phyloP scores from a whole-genome alignment of 2,888 invertebrate species.

The Phyllotreta striolata region DNA sequence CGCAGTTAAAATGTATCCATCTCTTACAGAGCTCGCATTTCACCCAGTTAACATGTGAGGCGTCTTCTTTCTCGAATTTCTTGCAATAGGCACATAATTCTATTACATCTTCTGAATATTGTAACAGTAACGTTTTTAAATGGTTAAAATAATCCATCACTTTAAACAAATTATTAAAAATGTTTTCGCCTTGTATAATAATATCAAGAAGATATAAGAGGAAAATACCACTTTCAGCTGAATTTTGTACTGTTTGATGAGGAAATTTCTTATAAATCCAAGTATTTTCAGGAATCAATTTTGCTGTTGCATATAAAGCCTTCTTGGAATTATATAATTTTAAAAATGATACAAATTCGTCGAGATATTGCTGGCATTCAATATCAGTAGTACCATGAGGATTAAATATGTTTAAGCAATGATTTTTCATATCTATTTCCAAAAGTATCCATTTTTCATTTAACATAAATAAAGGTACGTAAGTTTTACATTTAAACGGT shows the following conservation, averaged over 20 bases:
- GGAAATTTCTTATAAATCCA: not conserved
- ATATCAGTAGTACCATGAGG: conserved; percentile 2
- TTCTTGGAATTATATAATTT: no score
- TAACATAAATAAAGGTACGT: not conserved
- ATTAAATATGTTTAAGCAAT: not conserved
- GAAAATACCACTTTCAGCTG: not conserved
- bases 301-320: no score
- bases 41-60: no score
- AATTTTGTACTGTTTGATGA: not conserved
- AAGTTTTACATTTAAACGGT: not conserved
- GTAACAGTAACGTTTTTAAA: conserved; percentile 2
- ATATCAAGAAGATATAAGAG: not conserved
- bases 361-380: no score
- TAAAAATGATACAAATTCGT: no score
- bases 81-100: no score
- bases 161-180: not conserved
- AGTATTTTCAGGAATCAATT: not conserved
- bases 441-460: not conserved
- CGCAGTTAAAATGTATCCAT: no score
- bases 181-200: not conserved
- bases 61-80: no score
- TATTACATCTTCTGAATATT: no score
- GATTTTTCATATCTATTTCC: not conserved
- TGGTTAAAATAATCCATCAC: not conserved
- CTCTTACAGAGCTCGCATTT: no score